Percentiles rank a stretch among this genome's conserved stretches.
These are phyloP conservation scores for Coilia nasus DNA, from an alignment of 2,797 vertebrate species.

Conservation along the genomic window DNA sequence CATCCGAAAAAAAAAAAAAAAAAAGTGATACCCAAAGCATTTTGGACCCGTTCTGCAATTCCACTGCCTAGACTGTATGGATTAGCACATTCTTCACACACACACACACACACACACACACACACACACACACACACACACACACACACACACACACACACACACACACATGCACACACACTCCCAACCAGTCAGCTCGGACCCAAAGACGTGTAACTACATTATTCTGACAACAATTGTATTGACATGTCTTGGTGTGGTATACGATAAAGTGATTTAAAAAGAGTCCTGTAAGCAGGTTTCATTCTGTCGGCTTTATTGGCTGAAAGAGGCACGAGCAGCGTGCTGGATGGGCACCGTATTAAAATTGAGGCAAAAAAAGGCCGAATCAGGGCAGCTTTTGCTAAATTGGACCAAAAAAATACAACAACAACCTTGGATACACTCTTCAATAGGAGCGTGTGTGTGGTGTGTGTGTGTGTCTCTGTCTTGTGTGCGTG, in stretches of 20 bases:
- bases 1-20: background rate
- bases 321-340: conserved; percentile 66
- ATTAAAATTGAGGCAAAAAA: conserved; percentile 64
- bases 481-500: background rate
- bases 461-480: background rate
- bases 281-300: conserved; percentile 75
- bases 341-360: conserved; percentile 56
- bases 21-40: background rate
- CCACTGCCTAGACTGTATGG: background rate
- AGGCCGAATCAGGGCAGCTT: conserved; percentile 65
- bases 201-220: conserved; percentile 65
- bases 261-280: conserved; percentile 76
- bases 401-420: conserved; percentile 37
- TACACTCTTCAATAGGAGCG: conserved; percentile 12
- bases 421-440: conserved; percentile 23
- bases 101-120: too few relatives aligned
- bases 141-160: too few relatives aligned
- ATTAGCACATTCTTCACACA: background rate
- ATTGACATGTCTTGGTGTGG: conserved; percentile 71
- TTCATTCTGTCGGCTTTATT: conserved; percentile 64
- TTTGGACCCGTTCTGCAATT: background rate
- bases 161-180: too few relatives aligned
- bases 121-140: too few relatives aligned
- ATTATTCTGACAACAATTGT: conserved; percentile 76
- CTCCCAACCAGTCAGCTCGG: conserved; percentile 40